Conservation (phyloP, 37 sponge, comb jelly and placozoan species). For the Theonella swinhoei region DNA sequence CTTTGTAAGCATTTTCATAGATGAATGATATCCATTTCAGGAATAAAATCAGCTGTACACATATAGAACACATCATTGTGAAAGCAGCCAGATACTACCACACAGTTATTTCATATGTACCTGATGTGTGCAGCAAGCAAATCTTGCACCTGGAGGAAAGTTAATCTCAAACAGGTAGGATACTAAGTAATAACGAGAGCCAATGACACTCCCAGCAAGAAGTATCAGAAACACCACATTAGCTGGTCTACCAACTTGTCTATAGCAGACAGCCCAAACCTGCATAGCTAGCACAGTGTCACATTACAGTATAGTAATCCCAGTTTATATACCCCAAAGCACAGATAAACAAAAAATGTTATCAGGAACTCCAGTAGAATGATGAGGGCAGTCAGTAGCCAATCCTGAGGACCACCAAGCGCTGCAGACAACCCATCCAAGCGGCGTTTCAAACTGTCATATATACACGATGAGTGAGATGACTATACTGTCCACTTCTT, state of each 20-base stretch:
- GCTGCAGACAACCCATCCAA: not conserved
- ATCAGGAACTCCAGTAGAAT: not conserved
- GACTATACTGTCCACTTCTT: not conserved
- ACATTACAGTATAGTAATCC: not conserved
- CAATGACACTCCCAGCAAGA: not conserved
- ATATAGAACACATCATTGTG: too few species aligned
- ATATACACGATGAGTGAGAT: too few species aligned
- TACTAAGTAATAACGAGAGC: not conserved
- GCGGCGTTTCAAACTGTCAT: not conserved
- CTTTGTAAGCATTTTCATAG: slow-evolving; percentile 65
- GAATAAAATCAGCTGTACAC: slow-evolving; percentile 30
- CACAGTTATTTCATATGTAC: not conserved
- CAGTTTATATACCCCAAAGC: not conserved
- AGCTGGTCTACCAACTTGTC: not conserved
- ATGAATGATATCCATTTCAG: slow-evolving; percentile 70
- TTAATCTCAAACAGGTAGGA: not conserved
- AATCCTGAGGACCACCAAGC: not conserved
- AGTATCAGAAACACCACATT: not conserved
- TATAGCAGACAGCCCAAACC: not conserved
- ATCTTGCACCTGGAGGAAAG: not conserved
- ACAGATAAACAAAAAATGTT: not conserved
- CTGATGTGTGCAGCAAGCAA: not conserved
- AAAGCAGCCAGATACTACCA: too few species aligned
- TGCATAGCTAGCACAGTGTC: not conserved
- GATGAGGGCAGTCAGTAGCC: not conserved